phyloP scores from a whole-genome alignment of 2,888 invertebrate genomes.

The Poecilus cupreus region DNA sequence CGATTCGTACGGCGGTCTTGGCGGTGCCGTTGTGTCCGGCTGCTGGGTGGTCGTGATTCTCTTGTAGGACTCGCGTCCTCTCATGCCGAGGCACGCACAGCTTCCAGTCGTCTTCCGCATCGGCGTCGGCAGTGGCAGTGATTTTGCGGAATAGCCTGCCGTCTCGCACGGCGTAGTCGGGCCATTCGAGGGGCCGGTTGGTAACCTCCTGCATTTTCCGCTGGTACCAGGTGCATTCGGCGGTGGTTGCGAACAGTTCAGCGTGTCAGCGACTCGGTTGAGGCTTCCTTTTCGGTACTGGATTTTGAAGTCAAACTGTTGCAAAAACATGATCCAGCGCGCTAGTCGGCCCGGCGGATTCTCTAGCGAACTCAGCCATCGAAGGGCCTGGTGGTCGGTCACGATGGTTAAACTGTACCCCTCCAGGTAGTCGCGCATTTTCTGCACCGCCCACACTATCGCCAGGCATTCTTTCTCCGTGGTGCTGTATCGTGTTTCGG shows the following conservation, averaged over 20 bases:
- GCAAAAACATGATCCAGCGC: not conserved
- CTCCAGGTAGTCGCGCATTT: slow-evolving; percentile 59
- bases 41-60: not conserved
- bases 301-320: slow-evolving; percentile 3
- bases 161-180: no score
- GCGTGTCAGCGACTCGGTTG: not conserved
- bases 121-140: no score
- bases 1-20: no score
- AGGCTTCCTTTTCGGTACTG: slow-evolving; percentile 18
- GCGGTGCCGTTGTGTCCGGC: not conserved
- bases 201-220: no score
- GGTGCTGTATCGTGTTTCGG: slow-evolving; percentile 31
- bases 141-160: no score
- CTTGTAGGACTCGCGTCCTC: not conserved
- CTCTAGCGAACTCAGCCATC: not conserved
- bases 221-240: no score
- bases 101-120: not conserved
- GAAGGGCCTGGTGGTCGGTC: slow-evolving; percentile 47
- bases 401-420: slow-evolving; percentile 56
- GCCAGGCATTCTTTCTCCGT: slow-evolving; percentile 55
- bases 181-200: no score
- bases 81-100: no score
- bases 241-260: no score
- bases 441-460: slow-evolving; percentile 55
- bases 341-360: slow-evolving; percentile 51